Base-by-base conservation (phyloP, 1,140 invertebrate species). In the Drosophila parvula region DNA sequence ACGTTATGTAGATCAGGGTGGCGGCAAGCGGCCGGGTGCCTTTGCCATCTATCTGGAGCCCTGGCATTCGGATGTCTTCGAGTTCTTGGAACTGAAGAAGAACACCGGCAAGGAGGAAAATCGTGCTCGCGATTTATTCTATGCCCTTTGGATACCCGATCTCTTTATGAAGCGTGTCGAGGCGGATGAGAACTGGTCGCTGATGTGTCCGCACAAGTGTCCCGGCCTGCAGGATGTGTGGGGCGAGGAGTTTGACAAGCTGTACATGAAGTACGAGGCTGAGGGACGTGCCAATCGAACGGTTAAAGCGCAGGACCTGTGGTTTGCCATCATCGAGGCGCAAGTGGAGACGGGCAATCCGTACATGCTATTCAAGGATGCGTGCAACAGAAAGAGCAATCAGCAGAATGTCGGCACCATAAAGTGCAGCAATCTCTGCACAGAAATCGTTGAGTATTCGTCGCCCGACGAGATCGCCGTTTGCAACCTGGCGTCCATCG, bases 381-480 rank as follows among this genome's bases (percentile, higher is more conserved):
- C 97, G 14, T 99, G 98, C 86, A 99, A 99, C 91, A 93, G 96
- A 9, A 99, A 99, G 93, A 98, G 97, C 55, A 99, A 99, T 92
- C 99, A 99, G 91, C 96, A 99, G 92, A 99, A 99, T 93, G 92
- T 99, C 18, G 99, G 99, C 30, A 99, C 99, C 6, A 99, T 99
- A 68, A 99, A 99, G 93, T 98, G 98, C 92, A 99, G 98, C 71
- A 99, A 99, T 93, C 93, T 99, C 14, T 99, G 98, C 91, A 99
- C 99, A 1, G 99, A 99, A 94, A 98, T 99, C 88, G 95, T 99
- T 2, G 96, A 99, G 92, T 99, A 99, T 91, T 97, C 96, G 12
- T 95, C 96, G 41, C 93, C 95, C 3, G 97, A 99, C 93, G 98
- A 99, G 94, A 95, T 99, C 36, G 99, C 98, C 30, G 99, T 99